phyloP scores from a whole-genome alignment of 2,888 invertebrate species.

The Oconnorella tubifera region DNA sequence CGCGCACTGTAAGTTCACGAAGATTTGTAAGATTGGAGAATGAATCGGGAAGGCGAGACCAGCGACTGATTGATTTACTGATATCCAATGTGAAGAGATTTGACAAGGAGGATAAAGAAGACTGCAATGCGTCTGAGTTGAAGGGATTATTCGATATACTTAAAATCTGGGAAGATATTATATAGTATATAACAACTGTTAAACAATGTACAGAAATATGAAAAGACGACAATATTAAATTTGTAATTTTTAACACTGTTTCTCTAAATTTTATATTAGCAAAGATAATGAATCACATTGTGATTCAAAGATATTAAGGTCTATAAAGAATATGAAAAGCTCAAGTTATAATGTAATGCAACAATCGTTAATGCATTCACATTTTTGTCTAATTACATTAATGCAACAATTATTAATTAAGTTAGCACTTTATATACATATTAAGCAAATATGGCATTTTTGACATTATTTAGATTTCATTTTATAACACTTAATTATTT shows the following conservation, averaged over 20 bases:
- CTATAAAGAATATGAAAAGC: neutral
- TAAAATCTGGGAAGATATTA: neutral
- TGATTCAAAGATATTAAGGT: neutral
- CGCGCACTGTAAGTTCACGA: conserved; percentile 11
- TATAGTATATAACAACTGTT: neutral
- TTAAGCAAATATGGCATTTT: no score
- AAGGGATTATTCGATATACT: conserved; percentile 17
- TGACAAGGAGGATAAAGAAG: neutral
- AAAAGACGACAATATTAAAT: neutral
- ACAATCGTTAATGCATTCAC: no score
- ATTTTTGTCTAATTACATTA: no score
- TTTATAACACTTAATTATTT: no score
- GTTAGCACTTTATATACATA: no score
- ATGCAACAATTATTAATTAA: no score
- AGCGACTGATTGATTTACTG: neutral
- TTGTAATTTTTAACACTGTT: no score
- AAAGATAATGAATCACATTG: no score
- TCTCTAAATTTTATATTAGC: no score
- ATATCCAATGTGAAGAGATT: conserved; percentile 17
- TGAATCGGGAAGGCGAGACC: conserved; percentile 2
- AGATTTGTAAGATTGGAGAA: conserved; percentile 17
- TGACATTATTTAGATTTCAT: no score
- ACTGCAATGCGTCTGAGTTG: conserved; percentile 4
- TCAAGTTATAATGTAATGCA: neutral
- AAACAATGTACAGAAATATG: neutral